Conservation (phyloP, 2,797 vertebrate species). For the Morelia viridis region DNA sequence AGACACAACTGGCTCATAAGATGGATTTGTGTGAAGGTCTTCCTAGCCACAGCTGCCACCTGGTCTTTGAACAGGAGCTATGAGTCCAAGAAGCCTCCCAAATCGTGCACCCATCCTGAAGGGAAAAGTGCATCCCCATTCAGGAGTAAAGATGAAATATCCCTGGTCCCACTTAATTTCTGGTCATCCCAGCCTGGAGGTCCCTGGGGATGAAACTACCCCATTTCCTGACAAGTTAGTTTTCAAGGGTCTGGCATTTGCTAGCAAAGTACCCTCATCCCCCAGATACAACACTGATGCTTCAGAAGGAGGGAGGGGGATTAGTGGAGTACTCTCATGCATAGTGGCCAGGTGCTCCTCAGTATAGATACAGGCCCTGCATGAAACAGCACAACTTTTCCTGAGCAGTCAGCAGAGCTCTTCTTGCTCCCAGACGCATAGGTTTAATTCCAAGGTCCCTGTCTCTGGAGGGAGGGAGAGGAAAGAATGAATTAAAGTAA, state of each 20-base stretch:
- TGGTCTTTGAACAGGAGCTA: neutral
- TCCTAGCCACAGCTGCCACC: neutral
- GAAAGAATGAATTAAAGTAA: neutral
- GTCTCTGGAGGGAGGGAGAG: neutral
- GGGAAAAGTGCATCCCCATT: neutral
- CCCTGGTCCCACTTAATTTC: neutral
- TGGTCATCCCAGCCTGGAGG: neutral
- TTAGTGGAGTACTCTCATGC: neutral
- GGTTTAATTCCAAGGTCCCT: neutral
- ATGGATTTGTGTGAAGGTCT: neutral
- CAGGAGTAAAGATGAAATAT: neutral
- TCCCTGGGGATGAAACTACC: neutral
- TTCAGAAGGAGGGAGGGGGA: neutral
- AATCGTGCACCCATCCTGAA: neutral
- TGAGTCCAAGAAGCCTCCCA: neutral
- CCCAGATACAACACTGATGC: neutral
- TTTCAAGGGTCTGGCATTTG: neutral
- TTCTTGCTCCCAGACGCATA: neutral
- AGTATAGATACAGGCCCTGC: neutral
- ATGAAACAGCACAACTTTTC: neutral
- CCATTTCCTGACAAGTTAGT: neutral
- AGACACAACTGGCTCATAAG: neutral
- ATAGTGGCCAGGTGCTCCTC: neutral
- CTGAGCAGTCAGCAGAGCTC: neutral
- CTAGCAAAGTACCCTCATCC: neutral